Evolutionary conservation across 2,888 invertebrate species (phyloP), one percentile per base, ranked within the genome.

Genomic region (Dynastes grantii): DNA sequence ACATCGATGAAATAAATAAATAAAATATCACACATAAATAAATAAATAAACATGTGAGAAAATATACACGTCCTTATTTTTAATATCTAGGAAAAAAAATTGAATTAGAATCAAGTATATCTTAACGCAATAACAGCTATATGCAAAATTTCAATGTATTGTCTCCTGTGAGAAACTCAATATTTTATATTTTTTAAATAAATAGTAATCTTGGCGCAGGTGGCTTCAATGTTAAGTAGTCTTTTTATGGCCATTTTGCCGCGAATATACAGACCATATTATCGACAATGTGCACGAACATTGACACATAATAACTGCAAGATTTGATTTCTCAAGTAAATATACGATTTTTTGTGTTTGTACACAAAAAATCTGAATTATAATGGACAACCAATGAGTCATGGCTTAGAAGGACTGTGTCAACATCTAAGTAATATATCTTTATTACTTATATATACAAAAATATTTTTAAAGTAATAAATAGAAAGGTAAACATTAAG

Each of bases 401-500:
- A 67, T 27, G 45, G 13, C 67, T 45, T 32, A 49, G 67, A 22
- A 67, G 22, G 67, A 49, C 67, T 45, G 27, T 45, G 40, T 45
- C 27, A 67, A 67, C 45, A 67, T 16, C n/a, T 45, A 67, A 63
- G 63, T 67, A 64, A 64, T 40, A 73, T 40, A 58, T 58, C 32
- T 58, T 73, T 58, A 73, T 73, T 73, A 58, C 55, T 73, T 73
- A 73, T 37, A 73, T 71, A 71, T 58, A 55, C 55, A 73, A 73
- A 73, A 73, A 73, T 73, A 73, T 73, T 73, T 73, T 73, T 73
- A 40, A 73, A 37, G 73, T 73, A 73, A 73, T 73, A 73, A 73
- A 58, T 45, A 73, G 73, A 58, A 53, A 73, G 22, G 73, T 73
- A 58, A 73, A 73, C 37, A 73, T 73, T 73, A 73, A 58, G 58